phyloP scores from a whole-genome alignment of 2,113 vertebrate genomes.

The Empidonax traillii region DNA sequence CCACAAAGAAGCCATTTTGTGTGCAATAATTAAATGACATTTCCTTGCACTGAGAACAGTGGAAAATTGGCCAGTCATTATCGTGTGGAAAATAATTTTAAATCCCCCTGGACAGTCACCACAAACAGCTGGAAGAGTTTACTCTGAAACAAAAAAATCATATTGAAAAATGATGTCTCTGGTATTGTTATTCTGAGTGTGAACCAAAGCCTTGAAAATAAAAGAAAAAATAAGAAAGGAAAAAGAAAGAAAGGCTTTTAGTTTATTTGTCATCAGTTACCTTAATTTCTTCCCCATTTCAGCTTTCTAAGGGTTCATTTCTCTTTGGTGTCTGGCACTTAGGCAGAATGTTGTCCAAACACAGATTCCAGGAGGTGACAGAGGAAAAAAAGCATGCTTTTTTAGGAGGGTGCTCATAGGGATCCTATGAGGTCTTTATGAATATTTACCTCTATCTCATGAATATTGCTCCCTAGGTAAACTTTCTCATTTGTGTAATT shows the following conservation, averaged over 20 bases:
- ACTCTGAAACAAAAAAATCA: background rate
- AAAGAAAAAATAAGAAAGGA: background rate
- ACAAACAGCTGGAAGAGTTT: slow-evolving; percentile 25
- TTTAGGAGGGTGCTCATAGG: background rate
- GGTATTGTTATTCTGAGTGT: background rate
- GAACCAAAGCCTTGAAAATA: background rate
- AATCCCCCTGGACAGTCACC: slow-evolving; percentile 1
- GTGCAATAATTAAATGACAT: slow-evolving; percentile 6
- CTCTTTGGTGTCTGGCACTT: background rate
- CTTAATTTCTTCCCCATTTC: background rate
- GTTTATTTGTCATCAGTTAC: background rate
- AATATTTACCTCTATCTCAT: background rate
- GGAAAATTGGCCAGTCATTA: slow-evolving; percentile 38
- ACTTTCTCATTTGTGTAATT: background rate
- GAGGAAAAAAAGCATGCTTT: background rate
- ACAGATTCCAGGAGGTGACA: background rate
- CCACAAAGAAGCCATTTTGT: slow-evolving; percentile 1
- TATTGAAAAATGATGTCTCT: background rate
- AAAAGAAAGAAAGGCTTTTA: background rate
- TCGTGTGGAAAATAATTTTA: slow-evolving; percentile 49
- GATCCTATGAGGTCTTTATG: background rate
- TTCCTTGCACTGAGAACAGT: slow-evolving; percentile 24
- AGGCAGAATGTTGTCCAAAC: background rate
- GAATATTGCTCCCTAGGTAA: background rate
- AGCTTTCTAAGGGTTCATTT: background rate